A percentile compares a stretch with the other conserved stretches of the same genome.
These are phyloP conservation scores for Aricia artaxerxes DNA, from an alignment of 2,888 invertebrate species.

Conservation along the genomic window DNA sequence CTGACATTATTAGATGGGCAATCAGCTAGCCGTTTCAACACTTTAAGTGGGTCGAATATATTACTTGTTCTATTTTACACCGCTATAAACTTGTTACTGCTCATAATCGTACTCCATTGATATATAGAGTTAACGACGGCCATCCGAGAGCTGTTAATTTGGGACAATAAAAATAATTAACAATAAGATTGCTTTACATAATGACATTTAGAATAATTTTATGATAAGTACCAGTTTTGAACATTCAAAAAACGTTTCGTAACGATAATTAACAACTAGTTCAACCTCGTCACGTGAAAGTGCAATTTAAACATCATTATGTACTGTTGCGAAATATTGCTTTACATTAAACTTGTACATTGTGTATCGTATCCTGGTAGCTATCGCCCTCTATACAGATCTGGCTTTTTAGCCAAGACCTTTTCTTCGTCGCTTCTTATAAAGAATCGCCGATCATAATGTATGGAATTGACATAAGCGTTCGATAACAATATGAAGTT, in stretches of 20 bases:
- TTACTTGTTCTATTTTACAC: slow-evolving; percentile 56
- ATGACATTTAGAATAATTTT: neutral
- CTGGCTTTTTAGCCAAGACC: neutral
- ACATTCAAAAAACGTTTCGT: slow-evolving; percentile 20
- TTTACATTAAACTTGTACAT: slow-evolving; percentile 33
- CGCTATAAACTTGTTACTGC: slow-evolving; percentile 34
- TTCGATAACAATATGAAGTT: no score
- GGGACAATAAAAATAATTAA: neutral
- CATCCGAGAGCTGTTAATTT: neutral
- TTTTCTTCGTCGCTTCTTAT: no score
- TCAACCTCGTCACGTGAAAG: slow-evolving; percentile 27
- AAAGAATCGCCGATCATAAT: no score
- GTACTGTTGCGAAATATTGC: neutral
- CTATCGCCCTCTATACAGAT: slow-evolving; percentile 46
- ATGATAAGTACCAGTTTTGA: slow-evolving; percentile 27
- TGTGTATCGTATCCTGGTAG: slow-evolving; percentile 36
- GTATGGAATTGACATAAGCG: no score
- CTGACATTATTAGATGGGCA: slow-evolving; percentile 70
- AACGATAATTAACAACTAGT: slow-evolving; percentile 28
- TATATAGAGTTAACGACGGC: neutral
- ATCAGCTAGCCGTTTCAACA: slow-evolving; percentile 61
- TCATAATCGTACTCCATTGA: neutral
- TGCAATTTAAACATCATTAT: slow-evolving; percentile 27
- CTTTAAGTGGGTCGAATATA: slow-evolving; percentile 64
- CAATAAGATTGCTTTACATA: neutral